These are phyloP conservation scores for Euthynnus affinis DNA, from an alignment of 2,797 vertebrate genomes.

Conservation along the genomic window DNA sequence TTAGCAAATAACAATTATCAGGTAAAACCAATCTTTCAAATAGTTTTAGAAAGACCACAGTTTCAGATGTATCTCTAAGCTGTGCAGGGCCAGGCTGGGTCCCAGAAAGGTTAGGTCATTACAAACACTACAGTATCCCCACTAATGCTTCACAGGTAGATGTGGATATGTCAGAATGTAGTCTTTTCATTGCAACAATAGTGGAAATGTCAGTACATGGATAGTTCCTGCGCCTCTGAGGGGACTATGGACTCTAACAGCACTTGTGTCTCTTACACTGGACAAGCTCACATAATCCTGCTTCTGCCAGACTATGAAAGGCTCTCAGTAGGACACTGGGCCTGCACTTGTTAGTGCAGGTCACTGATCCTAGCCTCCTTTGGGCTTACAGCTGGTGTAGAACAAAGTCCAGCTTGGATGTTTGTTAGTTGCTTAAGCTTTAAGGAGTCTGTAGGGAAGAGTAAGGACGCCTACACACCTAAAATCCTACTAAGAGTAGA, in stretches of 20 bases:
- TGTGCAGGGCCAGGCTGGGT: neutral
- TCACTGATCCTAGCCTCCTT: conserved; percentile 59
- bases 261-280: conserved; percentile 58
- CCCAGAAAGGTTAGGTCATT: conserved; percentile 45
- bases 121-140: conserved; percentile 15
- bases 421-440: conserved; percentile 48
- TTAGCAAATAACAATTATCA: neutral
- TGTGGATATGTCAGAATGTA: conserved; percentile 33
- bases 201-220: conserved; percentile 60
- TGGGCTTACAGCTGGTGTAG: conserved; percentile 45
- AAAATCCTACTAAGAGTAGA: conserved; percentile 17
- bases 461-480: conserved; percentile 16
- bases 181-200: conserved; percentile 58
- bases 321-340: conserved; percentile 61
- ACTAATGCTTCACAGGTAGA: conserved; percentile 51
- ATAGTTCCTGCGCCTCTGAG: conserved; percentile 42
- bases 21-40: neutral
- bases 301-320: conserved; percentile 54
- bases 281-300: conserved; percentile 42
- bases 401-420: conserved; percentile 44
- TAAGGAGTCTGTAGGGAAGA: conserved; percentile 52
- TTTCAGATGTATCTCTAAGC: conserved; percentile 33
- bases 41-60: conserved; percentile 8
- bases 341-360: conserved; percentile 64
- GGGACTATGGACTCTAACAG: conserved; percentile 43